These are phyloP conservation scores for Dicroscelio sp. DNA, from an alignment of 2,888 invertebrate genomes.

Conservation along the genomic window DNA sequence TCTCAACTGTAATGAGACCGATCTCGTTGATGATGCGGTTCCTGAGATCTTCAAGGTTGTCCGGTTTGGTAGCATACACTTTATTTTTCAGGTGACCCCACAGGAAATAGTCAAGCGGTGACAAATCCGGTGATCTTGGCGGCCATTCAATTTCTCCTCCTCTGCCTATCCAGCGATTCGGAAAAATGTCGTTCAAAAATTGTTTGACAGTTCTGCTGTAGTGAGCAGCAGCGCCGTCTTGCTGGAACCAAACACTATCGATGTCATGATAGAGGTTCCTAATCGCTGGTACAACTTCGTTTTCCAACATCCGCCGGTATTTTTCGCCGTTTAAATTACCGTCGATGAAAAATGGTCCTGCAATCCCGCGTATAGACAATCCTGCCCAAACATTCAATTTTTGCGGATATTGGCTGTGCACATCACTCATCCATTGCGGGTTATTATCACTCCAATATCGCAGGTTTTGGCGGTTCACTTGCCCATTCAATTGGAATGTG, in stretches of 20 bases:
- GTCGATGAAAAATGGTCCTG: background rate
- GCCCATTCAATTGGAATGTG: constrained; percentile 84
- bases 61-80: background rate
- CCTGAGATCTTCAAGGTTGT: too few relatives aligned
- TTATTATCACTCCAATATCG: constrained; percentile 12
- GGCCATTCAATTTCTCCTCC: background rate
- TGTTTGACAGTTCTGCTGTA: background rate
- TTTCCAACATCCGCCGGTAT: background rate
- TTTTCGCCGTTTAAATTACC: background rate
- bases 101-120: background rate
- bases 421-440: constrained; percentile 8
- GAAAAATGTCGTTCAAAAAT: background rate
- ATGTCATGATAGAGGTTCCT: too few relatives aligned
- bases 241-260: background rate
- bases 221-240: background rate
- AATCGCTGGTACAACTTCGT: background rate
- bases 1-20: background rate
- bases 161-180: background rate
- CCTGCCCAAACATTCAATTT: constrained; percentile 19
- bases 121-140: background rate
- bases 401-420: constrained; percentile 9
- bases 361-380: background rate
- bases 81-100: background rate
- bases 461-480: constrained; percentile 86
- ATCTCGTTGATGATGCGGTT: too few relatives aligned